Percentiles rank a stretch among this genome's conserved stretches.
These are phyloP conservation scores for Zaprionus gabonicus DNA, from an alignment of 1,140 invertebrate genomes.

Conservation along the genomic window DNA sequence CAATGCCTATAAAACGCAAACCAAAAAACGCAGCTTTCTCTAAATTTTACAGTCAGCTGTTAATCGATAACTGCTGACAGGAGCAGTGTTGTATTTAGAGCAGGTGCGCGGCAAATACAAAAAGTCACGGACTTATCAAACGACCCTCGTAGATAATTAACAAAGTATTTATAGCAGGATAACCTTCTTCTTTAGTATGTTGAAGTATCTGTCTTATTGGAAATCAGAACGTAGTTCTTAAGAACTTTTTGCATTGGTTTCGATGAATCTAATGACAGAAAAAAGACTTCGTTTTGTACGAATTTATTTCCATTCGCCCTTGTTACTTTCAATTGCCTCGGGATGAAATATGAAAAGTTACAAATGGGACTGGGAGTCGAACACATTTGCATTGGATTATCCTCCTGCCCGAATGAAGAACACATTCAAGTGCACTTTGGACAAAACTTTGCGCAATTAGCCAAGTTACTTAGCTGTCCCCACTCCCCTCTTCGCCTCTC, in stretches of 20 bases:
- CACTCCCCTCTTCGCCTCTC: conserved; percentile 6
- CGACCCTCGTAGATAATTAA: no score
- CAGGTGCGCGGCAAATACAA: no score
- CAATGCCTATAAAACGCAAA: no score
- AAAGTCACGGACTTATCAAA: no score
- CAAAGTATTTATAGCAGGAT: no score
- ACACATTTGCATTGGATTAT: conserved; percentile 10
- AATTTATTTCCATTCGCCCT: background rate
- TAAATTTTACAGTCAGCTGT: no score
- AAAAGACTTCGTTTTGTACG: background rate
- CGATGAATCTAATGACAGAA: background rate
- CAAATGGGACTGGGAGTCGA: background rate
- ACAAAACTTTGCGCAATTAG: conserved; percentile 59
- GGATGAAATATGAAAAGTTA: background rate
- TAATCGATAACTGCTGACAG: no score
- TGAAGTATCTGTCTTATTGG: background rate
- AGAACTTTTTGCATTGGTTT: no score
- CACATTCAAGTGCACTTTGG: conserved; percentile 21
- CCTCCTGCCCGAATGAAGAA: conserved; percentile 10
- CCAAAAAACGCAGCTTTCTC: no score
- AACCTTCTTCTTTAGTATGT: no score
- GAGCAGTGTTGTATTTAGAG: no score
- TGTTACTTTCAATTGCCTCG: background rate
- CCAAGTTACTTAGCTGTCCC: conserved; percentile 29
- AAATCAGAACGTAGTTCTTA: no score